phyloP scores from a whole-genome alignment of 2,888 invertebrate genomes.

The Ophion costatus region DNA sequence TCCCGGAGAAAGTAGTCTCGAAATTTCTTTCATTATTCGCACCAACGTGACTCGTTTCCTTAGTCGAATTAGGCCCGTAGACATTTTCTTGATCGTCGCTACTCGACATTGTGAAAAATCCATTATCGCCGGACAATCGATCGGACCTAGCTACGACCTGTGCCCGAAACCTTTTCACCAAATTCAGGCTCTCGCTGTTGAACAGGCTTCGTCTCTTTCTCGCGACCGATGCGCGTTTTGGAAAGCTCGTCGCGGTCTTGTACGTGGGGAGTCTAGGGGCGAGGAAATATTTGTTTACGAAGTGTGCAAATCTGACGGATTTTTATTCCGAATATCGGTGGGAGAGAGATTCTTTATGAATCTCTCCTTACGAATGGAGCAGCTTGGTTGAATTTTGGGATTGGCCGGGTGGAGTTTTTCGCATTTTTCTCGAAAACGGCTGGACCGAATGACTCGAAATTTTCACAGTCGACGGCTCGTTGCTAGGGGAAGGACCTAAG shows the following conservation, averaged over 20 bases:
- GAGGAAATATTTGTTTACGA: not conserved
- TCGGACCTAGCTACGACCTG: not conserved
- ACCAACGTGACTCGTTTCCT: not conserved
- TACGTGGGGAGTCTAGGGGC: not conserved
- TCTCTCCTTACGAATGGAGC: too few species aligned
- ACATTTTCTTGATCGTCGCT: not conserved
- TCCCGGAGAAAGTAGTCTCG: not conserved
- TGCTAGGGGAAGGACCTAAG: too few species aligned
- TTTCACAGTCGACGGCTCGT: too few species aligned
- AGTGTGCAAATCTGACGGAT: not conserved
- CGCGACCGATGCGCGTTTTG: slow-evolving; percentile 14
- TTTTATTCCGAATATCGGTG: not conserved
- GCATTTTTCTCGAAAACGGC: too few species aligned
- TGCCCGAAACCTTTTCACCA: slow-evolving; percentile 51
- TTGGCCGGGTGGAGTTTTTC: too few species aligned
- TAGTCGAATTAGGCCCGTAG: not conserved
- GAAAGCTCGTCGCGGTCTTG: not conserved
- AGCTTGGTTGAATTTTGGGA: too few species aligned
- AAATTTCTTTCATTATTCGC: not conserved
- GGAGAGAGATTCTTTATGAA: too few species aligned
- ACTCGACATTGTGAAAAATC: slow-evolving; percentile 17
- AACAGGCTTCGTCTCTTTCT: slow-evolving; percentile 35
- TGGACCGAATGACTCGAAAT: too few species aligned
- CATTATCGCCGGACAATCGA: slow-evolving; percentile 5
- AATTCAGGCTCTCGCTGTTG: slow-evolving; percentile 31